A percentile compares a stretch with the other conserved stretches of the same genome.
Evolutionary conservation across 2,113 vertebrate genomes (phyloP).

Genomic region (Rhipidura dahli): DNA sequence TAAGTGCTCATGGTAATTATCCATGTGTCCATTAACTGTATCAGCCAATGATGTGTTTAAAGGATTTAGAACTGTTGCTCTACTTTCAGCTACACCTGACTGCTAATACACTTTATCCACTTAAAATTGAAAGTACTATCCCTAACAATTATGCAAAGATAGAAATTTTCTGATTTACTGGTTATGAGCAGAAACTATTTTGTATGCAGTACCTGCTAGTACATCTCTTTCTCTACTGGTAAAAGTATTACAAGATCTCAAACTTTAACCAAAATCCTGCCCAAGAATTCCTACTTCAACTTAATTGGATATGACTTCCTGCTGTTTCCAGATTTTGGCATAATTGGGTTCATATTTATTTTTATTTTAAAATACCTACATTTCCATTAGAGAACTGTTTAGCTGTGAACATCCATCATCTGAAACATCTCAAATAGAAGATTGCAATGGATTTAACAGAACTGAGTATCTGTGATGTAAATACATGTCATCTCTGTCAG

Average conservation of each 20-base stretch:
- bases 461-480: neutral
- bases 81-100: neutral
- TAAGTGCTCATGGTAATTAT: neutral
- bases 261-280: neutral
- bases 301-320: neutral
- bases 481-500: neutral
- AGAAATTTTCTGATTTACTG: neutral
- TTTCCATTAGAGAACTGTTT: neutral
- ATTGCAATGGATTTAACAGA: neutral
- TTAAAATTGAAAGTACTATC: neutral
- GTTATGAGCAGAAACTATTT: neutral
- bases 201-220: neutral
- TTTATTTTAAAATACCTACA: neutral
- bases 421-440: slow-evolving; percentile 20
- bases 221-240: neutral
- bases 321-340: neutral
- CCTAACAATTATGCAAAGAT: neutral
- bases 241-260: neutral
- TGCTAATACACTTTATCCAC: neutral
- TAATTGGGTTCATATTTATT: neutral
- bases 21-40: neutral
- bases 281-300: neutral
- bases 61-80: neutral
- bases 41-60: neutral
- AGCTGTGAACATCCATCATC: neutral